Base-by-base conservation (phyloP, 1,140 invertebrate genomes). In the Metaphire vulgaris region DNA sequence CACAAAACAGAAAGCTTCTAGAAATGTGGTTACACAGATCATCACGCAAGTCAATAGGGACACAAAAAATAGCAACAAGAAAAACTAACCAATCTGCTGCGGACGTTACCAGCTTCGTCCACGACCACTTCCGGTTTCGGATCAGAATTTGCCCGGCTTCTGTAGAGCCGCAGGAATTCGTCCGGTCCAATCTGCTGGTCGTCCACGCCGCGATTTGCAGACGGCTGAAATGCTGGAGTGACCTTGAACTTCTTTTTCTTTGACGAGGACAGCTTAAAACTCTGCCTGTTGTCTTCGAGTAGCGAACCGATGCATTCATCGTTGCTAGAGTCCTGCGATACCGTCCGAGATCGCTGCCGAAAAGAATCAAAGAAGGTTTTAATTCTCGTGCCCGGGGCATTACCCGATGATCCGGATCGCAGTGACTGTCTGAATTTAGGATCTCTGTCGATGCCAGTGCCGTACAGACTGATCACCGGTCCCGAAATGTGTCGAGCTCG, bases 211-310 rank as follows among this genome's bases (percentile, higher is more conserved):
- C 41, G 41, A 56, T 56, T 56, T 12, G 21, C 6, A 6, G 41
- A 56, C 6, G 6, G 6, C 28, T 73, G 31, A 41, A 26, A 1
- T 1, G 72, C 72, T 30, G 26, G 32, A 2, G 72, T 73, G 16
- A 73, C 72, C 30, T 64, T 34, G 34, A 73, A 73, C 33, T 73
- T 73, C 41, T 73, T 73, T 34, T 73, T 73, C n/a, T 73, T 73
- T 31, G 31, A 33, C 31, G 72, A 16, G 33, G 31, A 56, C 41
- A 73, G 41, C 32, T 34, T 31, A 34, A 34, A 16, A 34, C 41
- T 34, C 31, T 33, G 28, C 33, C 72, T 41, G 34, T 28, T 28
- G 15, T 73, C 41, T 26, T 28, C 33, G 32, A n/a, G 32, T 73
- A 34, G 15, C 26, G 29, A 6, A 26, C 28, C 26, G 33, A 34